phyloP scores from a whole-genome alignment of 2,797 vertebrate species.

The Rhyacichthys aspro region DNA sequence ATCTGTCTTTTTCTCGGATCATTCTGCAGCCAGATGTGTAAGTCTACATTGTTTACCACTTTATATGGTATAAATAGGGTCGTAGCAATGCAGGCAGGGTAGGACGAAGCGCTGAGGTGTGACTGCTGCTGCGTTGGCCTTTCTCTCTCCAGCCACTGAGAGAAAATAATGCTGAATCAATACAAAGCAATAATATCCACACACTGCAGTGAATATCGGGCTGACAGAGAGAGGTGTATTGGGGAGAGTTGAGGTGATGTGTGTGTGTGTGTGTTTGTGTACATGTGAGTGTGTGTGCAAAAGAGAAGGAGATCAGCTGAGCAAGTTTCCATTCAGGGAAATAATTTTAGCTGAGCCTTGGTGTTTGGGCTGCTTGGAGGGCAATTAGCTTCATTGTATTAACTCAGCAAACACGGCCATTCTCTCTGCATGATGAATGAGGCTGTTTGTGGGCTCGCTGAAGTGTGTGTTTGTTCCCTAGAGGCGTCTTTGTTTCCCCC shows the following conservation, averaged over 20 bases:
- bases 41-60: slow-evolving; percentile 33
- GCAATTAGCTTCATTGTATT: slow-evolving; percentile 82
- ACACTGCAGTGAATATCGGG: slow-evolving; percentile 76
- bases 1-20: slow-evolving; percentile 15
- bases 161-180: slow-evolving; percentile 82
- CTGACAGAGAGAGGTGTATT: slow-evolving; percentile 53
- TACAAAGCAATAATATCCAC: slow-evolving; percentile 80
- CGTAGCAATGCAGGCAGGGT: slow-evolving; percentile 15
- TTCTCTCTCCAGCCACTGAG: slow-evolving; percentile 73
- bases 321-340: slow-evolving; percentile 71
- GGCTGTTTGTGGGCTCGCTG: slow-evolving; percentile 74
- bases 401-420: slow-evolving; percentile 79
- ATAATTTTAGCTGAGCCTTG: slow-evolving; percentile 77
- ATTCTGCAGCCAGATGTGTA: slow-evolving; percentile 35
- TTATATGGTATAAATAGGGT: slow-evolving; percentile 43
- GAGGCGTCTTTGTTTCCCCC: slow-evolving; percentile 77
- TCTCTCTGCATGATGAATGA: slow-evolving; percentile 79
- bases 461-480: slow-evolving; percentile 77
- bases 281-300: slow-evolving; percentile 18
- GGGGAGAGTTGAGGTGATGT: not conserved
- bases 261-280: slow-evolving; percentile 11
- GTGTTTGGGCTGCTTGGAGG: slow-evolving; percentile 77
- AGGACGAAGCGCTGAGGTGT: slow-evolving; percentile 60
- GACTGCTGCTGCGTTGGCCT: slow-evolving; percentile 75
- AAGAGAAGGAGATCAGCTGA: slow-evolving; percentile 59